Base-by-base conservation (phyloP, 1,140 invertebrate species). In the Coenobita brevimanus region DNA sequence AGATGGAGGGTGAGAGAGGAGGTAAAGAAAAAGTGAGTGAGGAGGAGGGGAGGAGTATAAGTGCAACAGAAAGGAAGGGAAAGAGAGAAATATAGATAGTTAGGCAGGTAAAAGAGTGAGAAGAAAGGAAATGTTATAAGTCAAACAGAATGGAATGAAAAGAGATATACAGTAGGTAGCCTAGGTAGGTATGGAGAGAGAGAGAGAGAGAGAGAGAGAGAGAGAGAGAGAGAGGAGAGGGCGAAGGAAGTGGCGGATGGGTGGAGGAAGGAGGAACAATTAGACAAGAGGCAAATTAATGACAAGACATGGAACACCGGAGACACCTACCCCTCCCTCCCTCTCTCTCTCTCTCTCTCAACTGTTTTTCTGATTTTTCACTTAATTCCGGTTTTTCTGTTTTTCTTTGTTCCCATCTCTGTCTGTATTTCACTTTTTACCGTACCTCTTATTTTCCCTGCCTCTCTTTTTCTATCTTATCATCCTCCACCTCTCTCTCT, bases 181-280 rank as follows among this genome's bases (percentile, higher is more conserved):
- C 15, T 17, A 2, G 60, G 60, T 15, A 62, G n/a, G n/a, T 62
- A 3, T 1, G 57, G 76, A 80, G 76, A 80, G 76, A 79, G 76
- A 79, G 76, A 71, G 67, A 71, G 67, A 69, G 75, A 78, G 75
- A 78, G 75, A 78, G 75, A 78, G 75, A 78, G 75, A 78, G 75
- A 78, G 38, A 78, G 75, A 78, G 38, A 46, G 38, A 78, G 75
- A 78, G 38, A 54, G 46, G 33, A 2, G 50, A 2, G 3, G 46
- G 50, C 1, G 50, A 21, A 54, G 75, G 2, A 1, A 78, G 4
- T 21, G 33, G 46, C n/a, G 41, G 30, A 54, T 27, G 76, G 46
- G 24, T 43, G 1, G 13, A 24, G 24, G 33, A 69, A 2, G 10
- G 1, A 69, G 33, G 2, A 17, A 0, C n/a, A n/a, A n/a, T n/a